Conservation (phyloP, 2,113 vertebrate genomes). For the Empidonax traillii region DNA sequence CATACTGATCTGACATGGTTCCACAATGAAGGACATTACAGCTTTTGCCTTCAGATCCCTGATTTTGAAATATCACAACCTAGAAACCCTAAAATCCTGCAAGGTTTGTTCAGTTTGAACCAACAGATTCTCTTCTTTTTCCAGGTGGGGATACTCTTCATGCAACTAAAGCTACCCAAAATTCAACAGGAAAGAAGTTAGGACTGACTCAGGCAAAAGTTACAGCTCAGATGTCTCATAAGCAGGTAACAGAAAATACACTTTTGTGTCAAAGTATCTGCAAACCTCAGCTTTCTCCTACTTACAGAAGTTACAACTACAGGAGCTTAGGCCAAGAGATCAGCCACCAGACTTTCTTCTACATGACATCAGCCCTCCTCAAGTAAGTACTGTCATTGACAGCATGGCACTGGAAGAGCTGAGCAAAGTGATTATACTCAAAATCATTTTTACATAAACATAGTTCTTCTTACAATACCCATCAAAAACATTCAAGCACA, state of each 20-base stretch:
- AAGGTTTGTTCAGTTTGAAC: not conserved
- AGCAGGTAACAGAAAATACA: not conserved
- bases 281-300: not conserved
- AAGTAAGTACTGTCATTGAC: not conserved
- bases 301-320: not conserved
- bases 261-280: not conserved
- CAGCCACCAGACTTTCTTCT: not conserved
- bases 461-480: not conserved
- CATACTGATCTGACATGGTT: not conserved
- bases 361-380: not conserved
- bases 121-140: not conserved
- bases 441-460: not conserved
- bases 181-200: not conserved
- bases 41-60: not conserved
- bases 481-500: not conserved
- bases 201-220: not conserved
- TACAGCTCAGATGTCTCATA: not conserved
- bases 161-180: not conserved
- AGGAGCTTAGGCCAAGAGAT: not conserved
- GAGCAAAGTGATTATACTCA: not conserved
- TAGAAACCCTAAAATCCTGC: not conserved
- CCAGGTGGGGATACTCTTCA: not conserved
- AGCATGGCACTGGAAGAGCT: not conserved
- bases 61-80: not conserved
- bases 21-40: not conserved